A percentile compares a stretch with the other conserved stretches of the same genome.
These are phyloP conservation scores for Achatina immaculata DNA, from an alignment of 1,140 invertebrate genomes.

Conservation along the genomic window DNA sequence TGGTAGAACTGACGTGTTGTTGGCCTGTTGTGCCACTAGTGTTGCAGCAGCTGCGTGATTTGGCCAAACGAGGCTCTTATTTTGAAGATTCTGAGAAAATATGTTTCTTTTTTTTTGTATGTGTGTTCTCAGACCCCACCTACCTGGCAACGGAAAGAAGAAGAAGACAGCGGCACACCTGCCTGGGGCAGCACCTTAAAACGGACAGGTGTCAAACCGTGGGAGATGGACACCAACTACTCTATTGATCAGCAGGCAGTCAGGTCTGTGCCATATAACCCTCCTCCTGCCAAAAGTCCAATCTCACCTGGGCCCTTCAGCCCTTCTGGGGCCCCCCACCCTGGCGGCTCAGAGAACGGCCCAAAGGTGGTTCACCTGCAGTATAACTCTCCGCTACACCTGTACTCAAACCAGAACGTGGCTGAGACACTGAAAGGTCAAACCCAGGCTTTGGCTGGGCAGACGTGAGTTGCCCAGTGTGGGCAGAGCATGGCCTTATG, in stretches of 20 bases:
- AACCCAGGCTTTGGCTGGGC: constrained; percentile 47
- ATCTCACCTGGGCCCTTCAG: neutral
- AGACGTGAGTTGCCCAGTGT: constrained; percentile 40
- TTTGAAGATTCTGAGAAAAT: too few relatives aligned
- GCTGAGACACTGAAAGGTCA: constrained; percentile 93
- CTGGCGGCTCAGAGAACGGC: constrained; percentile 25
- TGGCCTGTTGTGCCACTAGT: too few relatives aligned
- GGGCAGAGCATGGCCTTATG: too few relatives aligned
- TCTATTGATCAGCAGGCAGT: constrained; percentile 37
- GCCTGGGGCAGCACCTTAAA: neutral
- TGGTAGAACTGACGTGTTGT: too few relatives aligned
- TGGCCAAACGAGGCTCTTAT: too few relatives aligned
- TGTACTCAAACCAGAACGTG: constrained; percentile 96
- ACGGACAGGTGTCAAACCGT: constrained; percentile 54
- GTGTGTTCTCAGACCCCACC: constrained; percentile 2
- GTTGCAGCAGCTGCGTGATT: too few relatives aligned
- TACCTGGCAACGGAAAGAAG: neutral
- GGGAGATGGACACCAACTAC: constrained; percentile 55
- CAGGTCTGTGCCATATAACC: constrained; percentile 52
- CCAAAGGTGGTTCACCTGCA: constrained; percentile 74
- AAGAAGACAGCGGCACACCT: neutral
- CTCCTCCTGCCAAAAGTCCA: neutral
- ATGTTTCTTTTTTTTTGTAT: too few relatives aligned
- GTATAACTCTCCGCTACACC: constrained; percentile 94
- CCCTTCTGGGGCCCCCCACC: neutral